Evolutionary conservation across 1,140 invertebrate genomes (phyloP), one percentile per base, ranked within the genome.

Genomic region (Lucilia cuprina): DNA sequence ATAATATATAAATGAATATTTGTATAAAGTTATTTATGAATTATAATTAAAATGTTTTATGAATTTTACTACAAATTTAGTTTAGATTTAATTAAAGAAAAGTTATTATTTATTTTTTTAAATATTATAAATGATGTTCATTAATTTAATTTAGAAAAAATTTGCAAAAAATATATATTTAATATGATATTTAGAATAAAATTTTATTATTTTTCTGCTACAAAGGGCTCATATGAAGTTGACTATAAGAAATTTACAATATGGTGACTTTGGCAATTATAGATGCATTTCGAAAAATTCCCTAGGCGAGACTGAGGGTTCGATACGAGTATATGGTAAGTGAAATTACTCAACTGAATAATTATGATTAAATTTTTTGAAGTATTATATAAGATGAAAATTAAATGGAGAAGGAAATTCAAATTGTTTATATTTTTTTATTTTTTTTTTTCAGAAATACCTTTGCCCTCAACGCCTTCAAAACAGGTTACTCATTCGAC

Each of bases 201-300:
- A 30, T 21, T 70, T 7, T 70, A 5, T 70, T 0, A 12, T 65
- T n/a, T 74, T 74, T 83, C 4, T 78, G 65, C n/a, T 70, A 55
- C 19, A 87, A 90, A 95, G 95, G 89, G 95, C 96, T 19, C 94
- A 96, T 91, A 97, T 98, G 96, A 95, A 94, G 89, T 92, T 98
- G 85, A 96, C 95, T 80, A 95, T 98, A 85, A 94, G 94, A 86
- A 96, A 96, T 91, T 93, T 97, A 55, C 94, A 95, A 87, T 91
- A 93, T 50, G 94, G 93, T 74, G 96, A 97, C 91, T 97, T 96
- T 88, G 96, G 96, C 84, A 96, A 94, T 91, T 97, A 97, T 92
- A 93, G 95, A 88, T 97, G 96, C 92, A 96, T 97, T 90, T 96
- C 97, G 83, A 97, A 97, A 92, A 99, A 98, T 92, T 96, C 96